Evolutionary conservation across 2,113 vertebrate genomes (phyloP), one percentile per base, ranked within the genome.

Genomic region (Pterocles gutturalis): DNA sequence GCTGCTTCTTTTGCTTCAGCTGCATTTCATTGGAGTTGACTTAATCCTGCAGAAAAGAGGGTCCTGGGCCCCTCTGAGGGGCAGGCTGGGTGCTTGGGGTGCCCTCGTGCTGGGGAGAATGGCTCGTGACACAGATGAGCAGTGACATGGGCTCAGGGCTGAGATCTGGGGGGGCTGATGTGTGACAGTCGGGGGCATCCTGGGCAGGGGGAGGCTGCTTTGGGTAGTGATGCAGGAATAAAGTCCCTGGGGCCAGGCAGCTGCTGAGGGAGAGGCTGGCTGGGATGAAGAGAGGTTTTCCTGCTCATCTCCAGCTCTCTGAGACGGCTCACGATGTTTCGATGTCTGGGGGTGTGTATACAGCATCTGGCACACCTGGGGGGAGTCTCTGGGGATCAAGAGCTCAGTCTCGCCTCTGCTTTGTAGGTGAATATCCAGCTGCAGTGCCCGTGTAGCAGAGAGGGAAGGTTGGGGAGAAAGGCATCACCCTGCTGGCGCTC

Each of bases 11-110:
- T 61, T 22, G n/a, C 34, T 53, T 28, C 38, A 5, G 31, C 60
- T 66, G 48, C 6, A 0, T 58, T 62, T 80, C 12, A 2, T 8
- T 20, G 6, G 38, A 25, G 14, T 29, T 70, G n/a, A 12, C 62
- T 73, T 55, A 43, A 49, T 60, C 57, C 22, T 1, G 2, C 13
- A 36, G 60, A 28, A 79, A 82, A 48, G 21, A 53, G 18, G 18
- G 9, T 34, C 10, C 38, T 29, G 24, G 20, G 33, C 0, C 3
- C 4, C 17, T 12, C 4, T 0, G 2, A 9, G 67, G 16, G 34
- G 6, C 4, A 34, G 38, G 13, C 1, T 46, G 82, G 20, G 46
- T 29, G 61, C 11, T 25, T 60, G 49, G 36, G 20, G 25, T 5
- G 3, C 20, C n/a, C 5, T 60, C 0, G 1, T 60, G 33, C 33